phyloP scores from a whole-genome alignment of 2,113 vertebrate genomes.

The Microcebus griseorufus region DNA sequence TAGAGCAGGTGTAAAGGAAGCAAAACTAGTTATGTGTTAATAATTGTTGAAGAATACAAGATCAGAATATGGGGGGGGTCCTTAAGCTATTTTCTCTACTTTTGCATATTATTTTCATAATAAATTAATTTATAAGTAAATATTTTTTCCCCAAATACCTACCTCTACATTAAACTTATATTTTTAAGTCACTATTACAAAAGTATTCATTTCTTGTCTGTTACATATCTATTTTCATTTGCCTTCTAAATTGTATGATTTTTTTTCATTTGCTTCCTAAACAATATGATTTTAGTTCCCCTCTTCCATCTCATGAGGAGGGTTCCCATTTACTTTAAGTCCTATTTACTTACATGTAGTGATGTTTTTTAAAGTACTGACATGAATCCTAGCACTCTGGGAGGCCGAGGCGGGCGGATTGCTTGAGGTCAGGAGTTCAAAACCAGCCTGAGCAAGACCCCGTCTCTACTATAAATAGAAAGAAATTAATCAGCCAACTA shows the following conservation, averaged over 20 bases:
- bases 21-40: neutral
- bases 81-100: neutral
- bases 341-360: neutral
- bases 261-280: neutral
- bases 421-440: too few relatives aligned
- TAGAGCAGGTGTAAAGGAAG: neutral
- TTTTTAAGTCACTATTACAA: neutral
- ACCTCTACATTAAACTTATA: neutral
- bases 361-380: neutral
- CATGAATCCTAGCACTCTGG: too few relatives aligned
- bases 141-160: neutral
- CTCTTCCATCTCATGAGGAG: neutral
- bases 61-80: neutral
- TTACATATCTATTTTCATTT: slow-evolving; percentile 2
- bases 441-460: too few relatives aligned
- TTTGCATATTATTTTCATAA: neutral
- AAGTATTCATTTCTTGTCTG: neutral
- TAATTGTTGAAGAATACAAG: neutral
- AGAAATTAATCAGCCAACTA: too few relatives aligned
- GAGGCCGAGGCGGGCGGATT: too few relatives aligned
- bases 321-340: neutral
- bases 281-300: neutral
- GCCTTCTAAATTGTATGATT: neutral
- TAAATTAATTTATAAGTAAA: neutral
- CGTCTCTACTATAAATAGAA: too few relatives aligned